Conservation (phyloP, 2,797 vertebrate species). For the Acrossocheilus wenchowensis region DNA sequence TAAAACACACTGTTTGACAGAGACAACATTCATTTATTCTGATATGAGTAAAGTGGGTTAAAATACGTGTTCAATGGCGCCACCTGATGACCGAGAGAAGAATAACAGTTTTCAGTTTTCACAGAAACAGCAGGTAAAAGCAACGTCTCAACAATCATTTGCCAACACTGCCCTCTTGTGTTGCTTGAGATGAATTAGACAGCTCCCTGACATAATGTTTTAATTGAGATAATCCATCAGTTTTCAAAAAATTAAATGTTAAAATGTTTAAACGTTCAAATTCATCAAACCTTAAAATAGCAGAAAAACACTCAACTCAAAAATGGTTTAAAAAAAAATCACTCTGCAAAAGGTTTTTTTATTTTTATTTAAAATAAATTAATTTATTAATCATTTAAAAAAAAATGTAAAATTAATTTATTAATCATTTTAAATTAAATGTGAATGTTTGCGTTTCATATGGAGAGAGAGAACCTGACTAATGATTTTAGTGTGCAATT, state of each 20-base stretch:
- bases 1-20: not conserved
- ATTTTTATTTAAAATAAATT: too few species aligned
- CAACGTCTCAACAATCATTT: not conserved
- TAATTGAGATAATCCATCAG: too few species aligned
- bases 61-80: not conserved
- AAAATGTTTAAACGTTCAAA: not conserved
- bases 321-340: not conserved
- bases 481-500: not conserved
- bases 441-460: not conserved
- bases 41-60: not conserved
- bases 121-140: not conserved
- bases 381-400: too few species aligned
- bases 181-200: not conserved
- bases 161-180: slow-evolving; percentile 12
- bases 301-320: not conserved
- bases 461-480: not conserved
- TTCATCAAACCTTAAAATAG: not conserved
- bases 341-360: too few species aligned
- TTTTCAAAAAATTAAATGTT: not conserved
- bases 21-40: not conserved
- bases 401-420: too few species aligned
- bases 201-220: not conserved
- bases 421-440: too few species aligned
- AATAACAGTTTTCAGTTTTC: not conserved
- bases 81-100: not conserved